These are phyloP conservation scores for Emys orbicularis DNA, from an alignment of 2,797 vertebrate species.

Conservation along the genomic window DNA sequence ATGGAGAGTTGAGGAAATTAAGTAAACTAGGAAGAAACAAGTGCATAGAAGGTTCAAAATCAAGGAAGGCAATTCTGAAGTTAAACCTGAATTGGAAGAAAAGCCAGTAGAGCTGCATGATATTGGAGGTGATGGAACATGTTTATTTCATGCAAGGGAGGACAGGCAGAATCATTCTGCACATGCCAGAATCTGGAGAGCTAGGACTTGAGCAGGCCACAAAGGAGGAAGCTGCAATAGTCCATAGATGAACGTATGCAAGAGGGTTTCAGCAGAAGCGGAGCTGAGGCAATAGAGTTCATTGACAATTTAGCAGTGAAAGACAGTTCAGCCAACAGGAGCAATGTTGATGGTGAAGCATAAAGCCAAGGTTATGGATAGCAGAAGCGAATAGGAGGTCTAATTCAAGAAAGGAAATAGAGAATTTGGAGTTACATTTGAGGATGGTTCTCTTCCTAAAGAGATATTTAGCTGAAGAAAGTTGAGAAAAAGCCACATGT, in stretches of 20 bases:
- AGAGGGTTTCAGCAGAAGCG: neutral
- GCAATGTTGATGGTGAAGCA: neutral
- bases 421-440: neutral
- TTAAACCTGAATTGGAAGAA: rapidly evolving
- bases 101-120: neutral
- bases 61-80: neutral
- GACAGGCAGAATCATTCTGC: rapidly evolving
- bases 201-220: neutral
- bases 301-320: neutral
- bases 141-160: neutral
- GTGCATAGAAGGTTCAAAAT: neutral
- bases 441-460: neutral
- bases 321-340: neutral
- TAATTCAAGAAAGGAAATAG: neutral
- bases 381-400: neutral
- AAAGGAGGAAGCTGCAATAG: neutral
- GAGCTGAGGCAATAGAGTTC: neutral
- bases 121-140: neutral
- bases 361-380: neutral
- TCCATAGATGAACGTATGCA: neutral
- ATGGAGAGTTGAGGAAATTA: neutral
- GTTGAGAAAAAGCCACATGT: neutral
- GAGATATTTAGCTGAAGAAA: neutral
- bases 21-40: neutral
- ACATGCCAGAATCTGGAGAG: neutral